Evolutionary conservation across 2,113 vertebrate genomes (phyloP).

Genomic region (Cariama cristata): DNA sequence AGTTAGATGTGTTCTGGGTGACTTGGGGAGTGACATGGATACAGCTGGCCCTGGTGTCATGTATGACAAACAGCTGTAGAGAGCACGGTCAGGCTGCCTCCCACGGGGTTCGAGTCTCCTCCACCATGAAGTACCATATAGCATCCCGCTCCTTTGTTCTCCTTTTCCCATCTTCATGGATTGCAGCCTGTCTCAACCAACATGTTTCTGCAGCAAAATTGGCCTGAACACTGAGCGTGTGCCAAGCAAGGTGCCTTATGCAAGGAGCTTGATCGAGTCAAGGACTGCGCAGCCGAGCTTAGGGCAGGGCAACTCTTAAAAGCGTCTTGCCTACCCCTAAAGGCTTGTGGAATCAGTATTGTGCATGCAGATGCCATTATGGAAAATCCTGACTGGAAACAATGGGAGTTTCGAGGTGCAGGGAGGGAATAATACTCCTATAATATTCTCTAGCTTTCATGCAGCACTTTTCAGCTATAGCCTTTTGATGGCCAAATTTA

Average conservation of each 20-base stretch:
- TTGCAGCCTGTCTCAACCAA: neutral
- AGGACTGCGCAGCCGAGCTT: neutral
- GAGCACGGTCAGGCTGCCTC: neutral
- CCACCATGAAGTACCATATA: neutral
- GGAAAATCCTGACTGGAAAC: neutral
- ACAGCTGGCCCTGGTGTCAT: neutral
- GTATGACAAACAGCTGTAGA: neutral
- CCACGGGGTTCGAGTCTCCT: fast-evolving
- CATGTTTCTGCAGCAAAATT: neutral
- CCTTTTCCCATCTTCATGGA: neutral
- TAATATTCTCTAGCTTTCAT: neutral
- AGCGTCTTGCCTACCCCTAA: neutral
- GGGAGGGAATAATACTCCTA: neutral
- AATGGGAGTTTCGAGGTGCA: neutral
- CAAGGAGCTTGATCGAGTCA: neutral
- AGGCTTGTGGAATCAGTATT: neutral
- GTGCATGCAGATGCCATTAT: neutral
- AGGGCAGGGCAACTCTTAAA: neutral
- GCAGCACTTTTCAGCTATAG: neutral
- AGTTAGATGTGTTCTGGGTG: neutral
- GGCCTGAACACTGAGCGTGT: fast-evolving
- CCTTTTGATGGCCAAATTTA: neutral
- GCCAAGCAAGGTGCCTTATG: neutral
- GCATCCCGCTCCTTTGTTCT: neutral
- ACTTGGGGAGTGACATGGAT: neutral